phyloP scores from a whole-genome alignment of 2,888 invertebrate genomes.

The Synanthedon formicaeformis region DNA sequence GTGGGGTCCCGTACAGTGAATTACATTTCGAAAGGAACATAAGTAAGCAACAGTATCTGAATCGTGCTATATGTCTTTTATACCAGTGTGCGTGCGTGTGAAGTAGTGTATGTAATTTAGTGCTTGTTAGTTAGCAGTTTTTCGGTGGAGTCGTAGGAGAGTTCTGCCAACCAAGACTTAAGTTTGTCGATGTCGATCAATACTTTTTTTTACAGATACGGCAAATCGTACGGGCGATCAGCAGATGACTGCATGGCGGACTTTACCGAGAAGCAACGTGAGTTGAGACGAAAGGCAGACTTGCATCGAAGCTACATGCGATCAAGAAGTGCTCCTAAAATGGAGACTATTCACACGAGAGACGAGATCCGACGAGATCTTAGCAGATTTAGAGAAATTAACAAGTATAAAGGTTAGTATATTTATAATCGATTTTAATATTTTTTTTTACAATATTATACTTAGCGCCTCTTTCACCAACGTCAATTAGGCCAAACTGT shows the following conservation, averaged over 20 bases:
- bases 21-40: too few species aligned
- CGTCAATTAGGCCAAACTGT: too few species aligned
- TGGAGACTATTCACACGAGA: constrained; percentile 66
- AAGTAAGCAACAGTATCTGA: too few species aligned
- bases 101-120: too few species aligned
- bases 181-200: too few species aligned
- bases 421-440: neutral
- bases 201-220: constrained; percentile 35
- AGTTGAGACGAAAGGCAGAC: constrained; percentile 46
- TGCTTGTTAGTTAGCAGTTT: too few species aligned
- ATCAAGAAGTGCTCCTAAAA: constrained; percentile 68
- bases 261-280: constrained; percentile 61
- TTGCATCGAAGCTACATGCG: constrained; percentile 54
- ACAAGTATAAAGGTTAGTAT: constrained; percentile 62
- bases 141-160: too few species aligned
- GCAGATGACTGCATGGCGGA: constrained; percentile 73
- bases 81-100: too few species aligned
- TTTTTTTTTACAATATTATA: neutral
- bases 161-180: too few species aligned
- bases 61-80: too few species aligned
- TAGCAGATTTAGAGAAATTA: constrained; percentile 62
- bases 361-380: constrained; percentile 67
- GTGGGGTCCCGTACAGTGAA: too few species aligned
- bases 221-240: constrained; percentile 69
- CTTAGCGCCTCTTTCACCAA: too few species aligned